These are phyloP conservation scores for Koerneria pararmatus DNA, from an alignment of 2,888 invertebrate species.

Conservation along the genomic window DNA sequence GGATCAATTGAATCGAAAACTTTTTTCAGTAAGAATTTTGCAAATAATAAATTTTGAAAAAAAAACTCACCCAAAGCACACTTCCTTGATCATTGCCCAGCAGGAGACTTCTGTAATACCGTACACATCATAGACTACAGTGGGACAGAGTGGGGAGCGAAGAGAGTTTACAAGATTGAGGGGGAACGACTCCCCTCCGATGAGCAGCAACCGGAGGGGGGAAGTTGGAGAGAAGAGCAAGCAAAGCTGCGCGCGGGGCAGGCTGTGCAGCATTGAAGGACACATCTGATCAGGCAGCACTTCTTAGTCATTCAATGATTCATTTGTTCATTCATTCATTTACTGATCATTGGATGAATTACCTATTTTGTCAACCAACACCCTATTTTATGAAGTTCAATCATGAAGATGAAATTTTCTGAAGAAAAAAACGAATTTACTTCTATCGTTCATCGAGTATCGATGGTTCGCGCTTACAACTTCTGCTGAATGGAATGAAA, in stretches of 20 bases:
- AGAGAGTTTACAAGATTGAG: constrained; percentile 7
- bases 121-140: constrained; percentile 18
- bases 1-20: neutral
- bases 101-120: constrained; percentile 22
- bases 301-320: too few species aligned
- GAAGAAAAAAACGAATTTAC: too few species aligned
- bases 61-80: constrained; percentile 1
- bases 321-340: too few species aligned
- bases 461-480: too few species aligned
- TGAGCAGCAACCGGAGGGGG: constrained; percentile 5
- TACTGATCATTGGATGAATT: too few species aligned
- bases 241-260: neutral
- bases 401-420: too few species aligned
- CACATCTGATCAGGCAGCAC: neutral
- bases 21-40: neutral
- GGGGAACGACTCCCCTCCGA: constrained; percentile 20
- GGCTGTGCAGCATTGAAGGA: constrained; percentile 10
- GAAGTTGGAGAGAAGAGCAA: neutral
- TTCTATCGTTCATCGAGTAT: too few species aligned
- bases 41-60: neutral
- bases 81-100: constrained; percentile 16
- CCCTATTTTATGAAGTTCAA: too few species aligned
- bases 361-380: too few species aligned
- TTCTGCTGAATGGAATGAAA: too few species aligned
- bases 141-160: constrained; percentile 1